These are phyloP conservation scores for Oxyruncus cristatus DNA, from an alignment of 2,113 vertebrate genomes.

Conservation along the genomic window DNA sequence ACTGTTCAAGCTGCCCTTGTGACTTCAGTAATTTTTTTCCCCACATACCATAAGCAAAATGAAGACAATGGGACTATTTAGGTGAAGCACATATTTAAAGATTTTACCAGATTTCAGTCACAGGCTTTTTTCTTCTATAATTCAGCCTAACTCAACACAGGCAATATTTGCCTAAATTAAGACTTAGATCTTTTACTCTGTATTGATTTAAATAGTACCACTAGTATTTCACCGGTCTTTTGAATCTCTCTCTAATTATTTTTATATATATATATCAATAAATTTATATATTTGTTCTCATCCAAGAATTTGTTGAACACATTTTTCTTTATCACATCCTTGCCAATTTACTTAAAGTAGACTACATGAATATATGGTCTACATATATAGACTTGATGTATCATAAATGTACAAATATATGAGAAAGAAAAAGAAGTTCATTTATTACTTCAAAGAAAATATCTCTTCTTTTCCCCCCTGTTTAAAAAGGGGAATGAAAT, in stretches of 20 bases:
- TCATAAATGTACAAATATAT: neutral
- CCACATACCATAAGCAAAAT: neutral
- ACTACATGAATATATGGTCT: neutral
- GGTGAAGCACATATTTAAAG: neutral
- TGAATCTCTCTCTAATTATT: neutral
- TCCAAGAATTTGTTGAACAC: neutral
- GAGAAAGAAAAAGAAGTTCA: neutral
- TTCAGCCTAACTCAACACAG: neutral
- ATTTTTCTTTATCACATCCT: neutral
- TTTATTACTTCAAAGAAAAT: neutral
- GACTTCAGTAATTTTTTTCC: neutral
- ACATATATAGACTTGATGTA: neutral
- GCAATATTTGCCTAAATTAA: neutral
- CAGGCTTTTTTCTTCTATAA: neutral
- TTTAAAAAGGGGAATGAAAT: neutral
- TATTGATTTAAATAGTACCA: neutral
- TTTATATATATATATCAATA: too few species aligned
- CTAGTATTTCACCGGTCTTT: neutral
- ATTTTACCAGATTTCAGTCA: neutral
- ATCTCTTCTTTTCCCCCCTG: fast-evolving
- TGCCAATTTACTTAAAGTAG: neutral
- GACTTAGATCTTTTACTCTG: neutral
- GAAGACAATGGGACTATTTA: neutral
- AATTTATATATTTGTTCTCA: neutral
- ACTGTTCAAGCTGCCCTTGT: neutral